Percentiles rank a stretch among this genome's conserved stretches.
Conservation (phyloP, 2,888 invertebrate genomes). For the Campoletis raptor region DNA sequence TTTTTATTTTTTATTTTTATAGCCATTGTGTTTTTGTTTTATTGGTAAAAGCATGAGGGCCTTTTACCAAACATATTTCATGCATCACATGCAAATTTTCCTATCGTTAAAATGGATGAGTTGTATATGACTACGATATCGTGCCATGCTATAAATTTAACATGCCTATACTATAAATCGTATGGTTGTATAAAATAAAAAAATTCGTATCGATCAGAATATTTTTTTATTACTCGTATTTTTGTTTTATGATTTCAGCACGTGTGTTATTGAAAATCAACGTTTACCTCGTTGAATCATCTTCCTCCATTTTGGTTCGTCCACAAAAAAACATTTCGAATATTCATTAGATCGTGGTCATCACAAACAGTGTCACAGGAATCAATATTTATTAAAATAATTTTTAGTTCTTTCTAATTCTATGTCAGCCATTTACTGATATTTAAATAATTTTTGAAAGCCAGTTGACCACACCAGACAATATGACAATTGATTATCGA, state of each 20-base stretch:
- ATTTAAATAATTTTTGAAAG: no score
- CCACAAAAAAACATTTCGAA: not conserved
- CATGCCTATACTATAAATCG: not conserved
- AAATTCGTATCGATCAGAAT: not conserved
- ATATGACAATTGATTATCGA: no score
- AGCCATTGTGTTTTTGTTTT: not conserved
- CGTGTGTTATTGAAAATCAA: not conserved
- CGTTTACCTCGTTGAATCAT: not conserved
- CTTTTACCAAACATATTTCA: conserved; percentile 5
- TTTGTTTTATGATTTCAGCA: not conserved
- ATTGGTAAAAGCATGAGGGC: not conserved
- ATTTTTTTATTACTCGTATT: not conserved
- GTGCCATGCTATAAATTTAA: conserved; percentile 2
- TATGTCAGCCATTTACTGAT: no score
- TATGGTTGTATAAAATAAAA: not conserved
- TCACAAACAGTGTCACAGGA: no score
- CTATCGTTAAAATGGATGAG: conserved; percentile 8
- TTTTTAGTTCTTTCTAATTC: no score
- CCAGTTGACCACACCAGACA: no score
- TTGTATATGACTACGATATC: conserved; percentile 4
- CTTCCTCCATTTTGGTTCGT: not conserved
- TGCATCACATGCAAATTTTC: conserved; percentile 8
- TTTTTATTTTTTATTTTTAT: not conserved
- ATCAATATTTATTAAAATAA: no score
- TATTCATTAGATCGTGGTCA: not conserved